Percentiles rank a stretch among this genome's conserved stretches.
Evolutionary conservation across 2,113 vertebrate genomes (phyloP).

Genomic region (Actenoides hombroni): DNA sequence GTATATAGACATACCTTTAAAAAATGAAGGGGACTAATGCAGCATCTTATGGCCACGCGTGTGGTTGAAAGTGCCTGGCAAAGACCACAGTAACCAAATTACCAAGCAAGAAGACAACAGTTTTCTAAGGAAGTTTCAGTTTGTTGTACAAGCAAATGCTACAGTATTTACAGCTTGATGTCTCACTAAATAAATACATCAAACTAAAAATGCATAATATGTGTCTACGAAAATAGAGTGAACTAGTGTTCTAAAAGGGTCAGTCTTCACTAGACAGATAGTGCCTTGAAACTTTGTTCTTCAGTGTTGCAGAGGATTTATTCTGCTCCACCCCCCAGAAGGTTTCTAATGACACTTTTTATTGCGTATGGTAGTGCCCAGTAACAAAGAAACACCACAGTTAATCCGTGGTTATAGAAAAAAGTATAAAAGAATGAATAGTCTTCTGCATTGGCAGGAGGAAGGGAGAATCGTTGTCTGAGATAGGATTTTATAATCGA

Average conservation of each 20-base stretch:
- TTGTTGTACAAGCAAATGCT: not conserved
- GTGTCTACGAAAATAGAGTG: not conserved
- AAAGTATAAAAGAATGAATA: not conserved
- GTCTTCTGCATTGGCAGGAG: not conserved
- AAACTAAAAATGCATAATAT: not conserved
- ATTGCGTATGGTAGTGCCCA: not conserved
- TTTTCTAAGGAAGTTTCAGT: not conserved
- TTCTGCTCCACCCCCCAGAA: not conserved
- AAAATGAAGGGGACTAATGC: not conserved
- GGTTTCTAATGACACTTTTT: not conserved
- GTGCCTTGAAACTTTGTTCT: not conserved
- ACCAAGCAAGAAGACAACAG: not conserved
- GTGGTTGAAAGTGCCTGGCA: not conserved
- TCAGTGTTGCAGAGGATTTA: not conserved
- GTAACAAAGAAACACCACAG: not conserved
- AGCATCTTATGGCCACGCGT: not conserved
- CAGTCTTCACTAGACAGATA: not conserved
- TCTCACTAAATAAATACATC: not conserved
- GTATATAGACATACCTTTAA: not conserved
- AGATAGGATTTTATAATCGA: not conserved
- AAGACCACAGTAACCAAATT: not conserved
- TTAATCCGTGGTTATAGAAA: not conserved
- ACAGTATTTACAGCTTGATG: not conserved
- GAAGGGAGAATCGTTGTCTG: not conserved
- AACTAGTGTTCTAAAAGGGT: not conserved